A percentile compares a stretch with the other conserved stretches of the same genome.
Evolutionary conservation across 1,140 invertebrate genomes (phyloP).

Genomic region (Atta colombica): DNA sequence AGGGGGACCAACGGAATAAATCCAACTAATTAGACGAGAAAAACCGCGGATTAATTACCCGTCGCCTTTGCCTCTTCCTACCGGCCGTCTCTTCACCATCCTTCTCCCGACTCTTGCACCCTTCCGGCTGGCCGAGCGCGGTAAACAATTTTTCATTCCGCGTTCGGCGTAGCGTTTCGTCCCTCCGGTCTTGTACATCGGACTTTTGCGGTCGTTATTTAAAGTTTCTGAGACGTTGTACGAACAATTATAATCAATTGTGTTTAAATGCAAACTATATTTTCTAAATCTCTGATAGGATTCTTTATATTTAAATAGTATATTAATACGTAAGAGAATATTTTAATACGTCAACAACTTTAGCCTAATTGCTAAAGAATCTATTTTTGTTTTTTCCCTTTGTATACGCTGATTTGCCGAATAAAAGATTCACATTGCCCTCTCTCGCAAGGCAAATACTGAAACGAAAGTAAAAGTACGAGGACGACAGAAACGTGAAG

Average conservation of each 20-base stretch:
- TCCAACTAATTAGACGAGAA: constrained; percentile 86
- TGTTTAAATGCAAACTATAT: not conserved
- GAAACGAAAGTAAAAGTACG: constrained; percentile 82
- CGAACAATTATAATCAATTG: constrained; percentile 30
- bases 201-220: not conserved
- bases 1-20: constrained; percentile 85
- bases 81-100: constrained; percentile 60
- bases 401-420: constrained; percentile 78
- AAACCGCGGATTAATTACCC: constrained; percentile 86
- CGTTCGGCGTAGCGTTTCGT: constrained; percentile 45
- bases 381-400: constrained; percentile 54
- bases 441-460: constrained; percentile 81
- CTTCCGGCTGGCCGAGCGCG: constrained; percentile 63
- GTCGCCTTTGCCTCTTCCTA: constrained; percentile 79
- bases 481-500: constrained; percentile 71
- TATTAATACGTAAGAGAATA: too few species aligned
- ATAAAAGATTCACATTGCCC: constrained; percentile 80
- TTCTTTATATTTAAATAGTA: not conserved
- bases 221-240: constrained; percentile 21
- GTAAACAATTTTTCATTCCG: constrained; percentile 80
- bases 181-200: constrained; percentile 34
- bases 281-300: not conserved
- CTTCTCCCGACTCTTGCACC: constrained; percentile 42
- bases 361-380: constrained; percentile 6
- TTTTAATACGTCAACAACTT: not conserved